Evolutionary conservation across 1,140 invertebrate genomes (phyloP), one percentile per base, ranked within the genome.

Genomic region (Lasioglossum albipes): DNA sequence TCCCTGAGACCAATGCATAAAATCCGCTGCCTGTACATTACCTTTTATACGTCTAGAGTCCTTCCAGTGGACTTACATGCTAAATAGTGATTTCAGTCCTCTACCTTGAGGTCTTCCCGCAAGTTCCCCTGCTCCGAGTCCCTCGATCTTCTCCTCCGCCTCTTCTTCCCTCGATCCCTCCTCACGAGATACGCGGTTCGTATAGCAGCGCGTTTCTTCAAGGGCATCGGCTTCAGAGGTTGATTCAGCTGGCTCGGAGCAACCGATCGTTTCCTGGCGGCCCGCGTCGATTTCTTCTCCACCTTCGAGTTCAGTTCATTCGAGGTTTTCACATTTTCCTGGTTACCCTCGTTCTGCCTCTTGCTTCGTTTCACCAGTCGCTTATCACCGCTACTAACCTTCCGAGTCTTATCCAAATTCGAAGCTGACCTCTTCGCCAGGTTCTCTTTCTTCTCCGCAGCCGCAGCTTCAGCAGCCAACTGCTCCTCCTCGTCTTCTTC

Each of bases 401-500:
- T 10, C 22, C 1, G 57, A 1, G 22, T 6, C 22, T 74, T 52
- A 22, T 7, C 75, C 5, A 31, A 12, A 13, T n/a, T 59, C 36
- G 31, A 10, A 2, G 9, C 7, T 0, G 83, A 84, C 41, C 74
- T 81, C 54, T 85, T 84, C 0, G 62, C 31, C 3, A 27, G 3
- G 10, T 31, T 64, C 5, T 49, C 59, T 0, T 7, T 73, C 16
- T 77, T 84, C 0, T 75, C 67, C 0, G 62, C n/a, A 4, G 45
- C 2, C 22, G 75, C 70, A 0, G 16, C 1, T n/a, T 74, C 69
- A 0, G 36, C 18, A 0, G 72, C 36, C 54, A 62, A 18, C 13
- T 71, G 64, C 7, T 71, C 64, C 9, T 79, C 61, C 3, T 83
- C 69, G 7, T 87, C 83, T 5, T 66, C 22, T 4, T 83, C 78